Evolutionary conservation across 2,113 vertebrate species (phyloP).

Genomic region (Ailuropoda melanoleuca): DNA sequence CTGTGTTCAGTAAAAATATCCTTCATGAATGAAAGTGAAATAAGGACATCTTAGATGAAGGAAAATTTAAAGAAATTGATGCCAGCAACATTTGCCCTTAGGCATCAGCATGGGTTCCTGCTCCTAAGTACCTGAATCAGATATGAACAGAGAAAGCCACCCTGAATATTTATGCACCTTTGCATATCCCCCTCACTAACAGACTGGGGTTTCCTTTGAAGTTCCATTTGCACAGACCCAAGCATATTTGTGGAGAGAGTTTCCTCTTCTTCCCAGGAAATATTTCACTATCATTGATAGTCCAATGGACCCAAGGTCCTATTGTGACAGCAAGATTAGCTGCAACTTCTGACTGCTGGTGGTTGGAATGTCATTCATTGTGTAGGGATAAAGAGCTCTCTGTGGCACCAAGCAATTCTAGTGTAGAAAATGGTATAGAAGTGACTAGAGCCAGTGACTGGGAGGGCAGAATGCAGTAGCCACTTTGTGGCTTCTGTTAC

Average conservation of each 20-base stretch:
- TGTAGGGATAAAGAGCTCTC: slow-evolving; percentile 59
- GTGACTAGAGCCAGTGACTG: slow-evolving; percentile 20
- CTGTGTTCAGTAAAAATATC: not conserved
- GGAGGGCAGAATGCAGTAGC: not conserved
- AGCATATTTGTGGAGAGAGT: not conserved
- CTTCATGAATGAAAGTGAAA: not conserved
- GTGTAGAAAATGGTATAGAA: slow-evolving; percentile 55
- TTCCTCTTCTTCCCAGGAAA: slow-evolving; percentile 67
- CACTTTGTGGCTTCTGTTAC: slow-evolving; percentile 20
- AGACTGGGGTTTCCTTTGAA: slow-evolving; percentile 65
- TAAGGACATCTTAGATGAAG: not conserved
- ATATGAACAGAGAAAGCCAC: slow-evolving; percentile 78
- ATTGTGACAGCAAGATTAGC: slow-evolving; percentile 49
- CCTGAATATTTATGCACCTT: slow-evolving; percentile 79
- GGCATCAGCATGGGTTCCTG: slow-evolving; percentile 78
- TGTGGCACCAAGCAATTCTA: slow-evolving; percentile 70
- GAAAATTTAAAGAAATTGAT: not conserved
- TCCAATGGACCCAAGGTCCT: slow-evolving; percentile 74
- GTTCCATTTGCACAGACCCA: slow-evolving; percentile 75
- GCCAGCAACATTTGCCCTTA: not conserved
- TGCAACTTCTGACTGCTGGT: slow-evolving; percentile 81
- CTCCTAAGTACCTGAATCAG: slow-evolving; percentile 86
- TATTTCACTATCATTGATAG: slow-evolving; percentile 82
- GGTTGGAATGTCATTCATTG: slow-evolving; percentile 83
- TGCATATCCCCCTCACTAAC: slow-evolving; percentile 81